Evolutionary conservation across 2,797 vertebrate species (phyloP), one percentile per base, ranked within the genome.

Genomic region (Epinephelus malabaricus): DNA sequence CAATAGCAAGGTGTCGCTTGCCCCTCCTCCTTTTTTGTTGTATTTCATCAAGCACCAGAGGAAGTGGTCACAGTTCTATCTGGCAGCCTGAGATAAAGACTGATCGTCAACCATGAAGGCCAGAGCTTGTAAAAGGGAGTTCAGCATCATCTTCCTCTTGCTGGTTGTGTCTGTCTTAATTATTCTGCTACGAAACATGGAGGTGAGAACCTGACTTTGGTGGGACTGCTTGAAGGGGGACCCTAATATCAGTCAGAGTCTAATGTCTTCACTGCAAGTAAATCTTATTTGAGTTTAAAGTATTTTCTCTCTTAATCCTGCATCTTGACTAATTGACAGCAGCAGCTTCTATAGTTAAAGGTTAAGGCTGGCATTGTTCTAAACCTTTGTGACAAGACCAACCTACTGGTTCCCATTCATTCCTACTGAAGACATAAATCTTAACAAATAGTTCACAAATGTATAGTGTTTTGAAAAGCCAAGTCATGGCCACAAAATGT

Each of bases 181-280:
- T 13, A 47, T 13, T 27, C 4, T 40, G 7, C 1, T 54, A 5
- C 2, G 0, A 3, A 14, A 60, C 40, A 23, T 69, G 18, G 7
- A 55, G 69, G 73, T 76, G 9, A 81, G 71, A 43, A 43, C 18
- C 18, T 58, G 6, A 5, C 27, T 66, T 25, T 23, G 55, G 6
- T 43, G 40, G 40, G 40, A 12, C 9, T 43, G 40, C 11, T 43
- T 43, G 40, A 12, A 12, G 40, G 40, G 9, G 40, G 40, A 12
- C 11, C 40, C 40, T 43, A 2, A 11, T 34, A 34, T 19, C 27
- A 58, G 17, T 18, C 21, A 21, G 21, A 21, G 21, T 21, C 21
- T 21, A 47, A 47, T 46, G 43, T 51, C 45, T 51, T 12, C 11
- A 53, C 50, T 62, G 7, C 5, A 69, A 54, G 25, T 34, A 38